phyloP scores from a whole-genome alignment of 2,113 vertebrate genomes.

The Isurus oxyrinchus region DNA sequence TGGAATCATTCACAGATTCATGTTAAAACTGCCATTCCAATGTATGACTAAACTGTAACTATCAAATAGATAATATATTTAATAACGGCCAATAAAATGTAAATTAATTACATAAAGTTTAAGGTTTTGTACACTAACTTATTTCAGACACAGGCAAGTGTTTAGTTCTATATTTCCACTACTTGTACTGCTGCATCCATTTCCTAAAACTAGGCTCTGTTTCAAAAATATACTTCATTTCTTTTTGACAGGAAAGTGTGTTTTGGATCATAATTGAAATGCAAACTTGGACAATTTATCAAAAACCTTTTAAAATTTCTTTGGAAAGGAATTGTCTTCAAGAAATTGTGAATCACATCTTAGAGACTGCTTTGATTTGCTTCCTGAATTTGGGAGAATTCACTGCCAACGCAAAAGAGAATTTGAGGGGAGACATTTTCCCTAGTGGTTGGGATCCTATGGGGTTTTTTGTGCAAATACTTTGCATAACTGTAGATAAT shows the following conservation, averaged over 20 bases:
- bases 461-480: neutral
- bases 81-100: conserved; percentile 71
- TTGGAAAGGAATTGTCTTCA: neutral
- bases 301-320: neutral
- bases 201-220: neutral
- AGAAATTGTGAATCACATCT: neutral
- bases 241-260: neutral
- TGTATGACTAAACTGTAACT: conserved; percentile 76
- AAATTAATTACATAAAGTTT: conserved; percentile 37
- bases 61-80: conserved; percentile 81
- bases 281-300: neutral
- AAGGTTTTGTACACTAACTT: neutral
- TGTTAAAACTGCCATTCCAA: conserved; percentile 63
- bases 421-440: neutral
- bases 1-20: conserved; percentile 56
- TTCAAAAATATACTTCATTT: neutral
- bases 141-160: neutral
- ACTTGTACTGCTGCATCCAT: neutral
- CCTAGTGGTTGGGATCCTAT: neutral
- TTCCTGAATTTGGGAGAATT: neutral
- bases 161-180: neutral
- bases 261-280: neutral
- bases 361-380: neutral
- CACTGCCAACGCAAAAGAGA: neutral
- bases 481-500: neutral